Percentiles rank a stretch among this genome's conserved stretches.
phyloP scores from a whole-genome alignment of 2,113 vertebrate genomes.

The Istiophorus platypterus region DNA sequence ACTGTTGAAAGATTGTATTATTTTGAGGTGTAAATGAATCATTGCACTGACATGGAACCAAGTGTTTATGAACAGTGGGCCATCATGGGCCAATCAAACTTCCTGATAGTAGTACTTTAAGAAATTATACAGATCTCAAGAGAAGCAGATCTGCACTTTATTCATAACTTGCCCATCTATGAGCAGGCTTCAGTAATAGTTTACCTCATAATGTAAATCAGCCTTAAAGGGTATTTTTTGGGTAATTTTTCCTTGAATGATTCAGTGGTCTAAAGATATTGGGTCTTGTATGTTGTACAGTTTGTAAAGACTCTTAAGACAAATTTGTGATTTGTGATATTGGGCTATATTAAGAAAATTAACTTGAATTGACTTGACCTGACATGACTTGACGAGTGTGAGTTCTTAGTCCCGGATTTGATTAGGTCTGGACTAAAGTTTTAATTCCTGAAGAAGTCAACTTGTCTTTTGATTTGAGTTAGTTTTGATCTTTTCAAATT shows the following conservation, averaged over 20 bases:
- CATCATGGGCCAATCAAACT: background rate
- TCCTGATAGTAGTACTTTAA: background rate
- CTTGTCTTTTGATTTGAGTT: background rate
- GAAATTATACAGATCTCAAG: no score
- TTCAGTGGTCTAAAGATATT: background rate
- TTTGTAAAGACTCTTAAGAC: background rate
- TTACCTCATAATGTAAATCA: background rate
- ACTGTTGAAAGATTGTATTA: no score
- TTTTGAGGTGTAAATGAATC: no score
- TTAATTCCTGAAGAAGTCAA: background rate
- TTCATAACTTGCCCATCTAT: background rate
- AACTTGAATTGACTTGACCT: background rate
- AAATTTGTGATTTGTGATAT: no score
- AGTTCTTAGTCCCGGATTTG: background rate
- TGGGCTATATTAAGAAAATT: background rate
- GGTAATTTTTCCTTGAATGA: background rate
- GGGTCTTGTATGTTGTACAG: background rate
- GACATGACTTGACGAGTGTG: background rate
- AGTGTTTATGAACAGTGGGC: background rate
- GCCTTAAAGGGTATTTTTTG: background rate
- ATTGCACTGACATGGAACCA: background rate
- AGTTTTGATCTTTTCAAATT: conserved; percentile 1
- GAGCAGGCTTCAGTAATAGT: background rate
- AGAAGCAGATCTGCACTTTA: no score
- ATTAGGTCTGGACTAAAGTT: background rate